Evolutionary conservation across 2,113 vertebrate genomes (phyloP).

Genomic region (Chaenocephalus aceratus): DNA sequence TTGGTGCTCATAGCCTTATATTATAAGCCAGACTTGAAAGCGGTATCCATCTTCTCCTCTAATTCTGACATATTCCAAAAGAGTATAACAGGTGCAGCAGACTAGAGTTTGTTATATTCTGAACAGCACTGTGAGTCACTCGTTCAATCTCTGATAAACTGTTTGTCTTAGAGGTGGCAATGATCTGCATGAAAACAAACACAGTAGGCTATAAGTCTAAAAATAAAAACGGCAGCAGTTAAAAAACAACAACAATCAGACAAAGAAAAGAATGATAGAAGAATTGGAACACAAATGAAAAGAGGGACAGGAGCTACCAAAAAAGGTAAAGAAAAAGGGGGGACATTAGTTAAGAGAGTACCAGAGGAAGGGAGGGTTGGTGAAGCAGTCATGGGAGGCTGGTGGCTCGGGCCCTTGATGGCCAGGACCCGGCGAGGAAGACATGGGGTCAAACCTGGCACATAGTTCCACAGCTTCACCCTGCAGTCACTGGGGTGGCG

Average conservation of each 20-base stretch:
- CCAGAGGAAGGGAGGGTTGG: slow-evolving; percentile 69
- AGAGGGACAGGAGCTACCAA: neutral
- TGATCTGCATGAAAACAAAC: slow-evolving; percentile 1
- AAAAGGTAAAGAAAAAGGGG: slow-evolving; percentile 60
- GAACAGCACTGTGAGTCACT: slow-evolving; percentile 16
- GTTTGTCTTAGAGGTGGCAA: slow-evolving; percentile 6
- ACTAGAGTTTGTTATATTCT: neutral
- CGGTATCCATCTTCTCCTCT: neutral
- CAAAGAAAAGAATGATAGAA: neutral
- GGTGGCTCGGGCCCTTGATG: slow-evolving; percentile 98
- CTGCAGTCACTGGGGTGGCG: slow-evolving; percentile 92
- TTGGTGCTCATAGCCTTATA: neutral
- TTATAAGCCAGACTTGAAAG: neutral
- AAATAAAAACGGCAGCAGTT: neutral
- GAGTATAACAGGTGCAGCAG: neutral
- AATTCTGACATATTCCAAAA: neutral
- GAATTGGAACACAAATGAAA: neutral
- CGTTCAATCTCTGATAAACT: neutral
- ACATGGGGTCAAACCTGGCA: slow-evolving; percentile 98
- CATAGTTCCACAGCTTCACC: slow-evolving; percentile 99
- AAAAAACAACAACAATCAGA: neutral
- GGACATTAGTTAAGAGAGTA: slow-evolving; percentile 59
- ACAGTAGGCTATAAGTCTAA: neutral
- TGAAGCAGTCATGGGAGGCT: slow-evolving; percentile 93
- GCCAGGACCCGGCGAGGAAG: slow-evolving; percentile 98